Conservation (phyloP, 2,797 vertebrate genomes). For the Merluccius polli region DNA sequence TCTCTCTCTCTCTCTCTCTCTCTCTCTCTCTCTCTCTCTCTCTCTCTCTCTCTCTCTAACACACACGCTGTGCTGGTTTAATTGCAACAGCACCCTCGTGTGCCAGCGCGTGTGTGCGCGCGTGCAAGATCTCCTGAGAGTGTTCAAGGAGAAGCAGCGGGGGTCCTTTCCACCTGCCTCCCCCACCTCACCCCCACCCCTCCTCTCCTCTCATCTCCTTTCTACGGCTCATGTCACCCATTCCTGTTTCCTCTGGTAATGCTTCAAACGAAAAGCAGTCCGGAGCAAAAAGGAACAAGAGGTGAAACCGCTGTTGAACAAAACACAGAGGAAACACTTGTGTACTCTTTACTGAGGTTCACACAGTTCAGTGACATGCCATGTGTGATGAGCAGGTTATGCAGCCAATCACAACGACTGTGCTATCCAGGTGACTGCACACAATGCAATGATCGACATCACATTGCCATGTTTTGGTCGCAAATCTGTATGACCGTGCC, state of each 20-base stretch:
- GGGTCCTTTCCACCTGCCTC: conserved; percentile 62
- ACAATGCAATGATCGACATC: too few relatives aligned
- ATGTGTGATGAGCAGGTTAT: not conserved
- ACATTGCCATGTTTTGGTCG: too few relatives aligned
- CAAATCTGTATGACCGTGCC: too few relatives aligned
- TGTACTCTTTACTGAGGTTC: not conserved
- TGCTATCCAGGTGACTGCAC: too few relatives aligned
- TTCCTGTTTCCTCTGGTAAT: not conserved
- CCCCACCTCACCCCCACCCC: conserved; percentile 47
- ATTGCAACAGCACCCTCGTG: conserved; percentile 77
- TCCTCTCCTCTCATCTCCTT: conserved; percentile 33
- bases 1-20: conserved; percentile 24
- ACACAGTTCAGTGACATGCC: not conserved
- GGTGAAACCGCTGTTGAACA: not conserved
- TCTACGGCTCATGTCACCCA: conserved; percentile 18
- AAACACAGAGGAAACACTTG: not conserved
- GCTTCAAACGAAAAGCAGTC: not conserved
- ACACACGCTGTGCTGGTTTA: conserved; percentile 68
- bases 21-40: conserved; percentile 8
- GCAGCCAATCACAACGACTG: too few relatives aligned
- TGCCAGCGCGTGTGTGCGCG: conserved; percentile 43
- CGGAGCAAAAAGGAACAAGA: not conserved
- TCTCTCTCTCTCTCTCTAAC: conserved; percentile 6
- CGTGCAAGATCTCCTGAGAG: conserved; percentile 66
- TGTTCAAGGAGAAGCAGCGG: conserved; percentile 79